These are phyloP conservation scores for Cardiocondyla obscurior DNA, from an alignment of 1,140 invertebrate species.

Conservation along the genomic window DNA sequence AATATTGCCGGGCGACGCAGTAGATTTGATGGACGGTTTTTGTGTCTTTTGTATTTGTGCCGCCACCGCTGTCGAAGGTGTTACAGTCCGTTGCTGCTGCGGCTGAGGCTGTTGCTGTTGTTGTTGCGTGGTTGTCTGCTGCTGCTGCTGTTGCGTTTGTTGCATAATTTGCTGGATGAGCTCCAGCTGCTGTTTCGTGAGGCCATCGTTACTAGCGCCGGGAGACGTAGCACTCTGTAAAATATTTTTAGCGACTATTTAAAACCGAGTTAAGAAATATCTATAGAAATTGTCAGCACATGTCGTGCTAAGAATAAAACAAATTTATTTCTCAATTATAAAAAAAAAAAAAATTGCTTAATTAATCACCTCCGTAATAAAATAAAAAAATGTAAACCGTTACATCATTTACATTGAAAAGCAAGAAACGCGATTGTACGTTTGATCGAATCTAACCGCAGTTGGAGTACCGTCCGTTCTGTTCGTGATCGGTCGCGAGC, in stretches of 20 bases:
- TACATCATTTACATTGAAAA: not conserved
- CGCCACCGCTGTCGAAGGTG: constrained; percentile 65
- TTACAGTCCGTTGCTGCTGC: constrained; percentile 71
- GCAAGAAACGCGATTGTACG: constrained; percentile 7
- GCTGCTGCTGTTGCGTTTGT: constrained; percentile 86
- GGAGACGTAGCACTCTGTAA: constrained; percentile 81
- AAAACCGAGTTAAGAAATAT: not conserved
- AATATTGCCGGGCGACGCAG: constrained; percentile 73
- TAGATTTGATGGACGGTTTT: constrained; percentile 78
- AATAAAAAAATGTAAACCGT: not conserved
- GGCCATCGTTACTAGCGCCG: constrained; percentile 86
- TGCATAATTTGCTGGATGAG: constrained; percentile 92
- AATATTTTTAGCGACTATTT: not conserved
- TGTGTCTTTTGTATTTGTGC: constrained; percentile 76
- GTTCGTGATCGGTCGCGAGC: constrained; percentile 33
- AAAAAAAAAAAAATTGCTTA: not conserved
- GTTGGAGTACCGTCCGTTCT: not conserved
- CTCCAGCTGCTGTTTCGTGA: constrained; percentile 90
- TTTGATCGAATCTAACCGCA: constrained; percentile 32
- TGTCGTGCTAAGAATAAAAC: not conserved
- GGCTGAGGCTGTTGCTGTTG: constrained; percentile 72
- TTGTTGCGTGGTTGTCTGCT: constrained; percentile 65
- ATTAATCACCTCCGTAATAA: not conserved
- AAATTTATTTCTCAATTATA: too few species aligned
- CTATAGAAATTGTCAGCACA: not conserved